These are phyloP conservation scores for Takifugu flavidus DNA, from an alignment of 2,113 vertebrate species.

Conservation along the genomic window DNA sequence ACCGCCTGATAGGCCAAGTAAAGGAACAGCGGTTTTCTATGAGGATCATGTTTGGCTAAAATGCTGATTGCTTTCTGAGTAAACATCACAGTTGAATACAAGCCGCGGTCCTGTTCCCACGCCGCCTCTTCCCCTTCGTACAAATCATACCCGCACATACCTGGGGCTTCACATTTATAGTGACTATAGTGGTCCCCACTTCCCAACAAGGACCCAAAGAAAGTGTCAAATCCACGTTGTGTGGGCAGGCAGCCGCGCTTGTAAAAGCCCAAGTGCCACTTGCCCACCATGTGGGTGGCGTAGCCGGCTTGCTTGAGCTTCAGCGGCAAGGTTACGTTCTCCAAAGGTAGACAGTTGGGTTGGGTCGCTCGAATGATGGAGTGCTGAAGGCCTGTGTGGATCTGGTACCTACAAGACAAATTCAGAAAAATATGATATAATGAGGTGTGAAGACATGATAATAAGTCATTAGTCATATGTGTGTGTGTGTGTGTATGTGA, in stretches of 20 bases:
- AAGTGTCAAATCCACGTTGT: slow-evolving; percentile 90
- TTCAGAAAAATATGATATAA: neutral
- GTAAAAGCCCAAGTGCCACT: slow-evolving; percentile 98
- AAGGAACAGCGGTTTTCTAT: slow-evolving; percentile 83
- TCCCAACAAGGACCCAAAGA: slow-evolving; percentile 92
- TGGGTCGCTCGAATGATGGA: slow-evolving; percentile 92
- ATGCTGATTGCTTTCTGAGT: slow-evolving; percentile 87
- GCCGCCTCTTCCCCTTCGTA: slow-evolving; percentile 91
- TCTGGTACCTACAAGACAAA: slow-evolving; percentile 86
- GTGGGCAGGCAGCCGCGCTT: slow-evolving; percentile 93
- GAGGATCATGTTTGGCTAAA: slow-evolving; percentile 83
- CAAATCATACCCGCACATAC: slow-evolving; percentile 92
- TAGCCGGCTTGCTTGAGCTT: slow-evolving; percentile 92
- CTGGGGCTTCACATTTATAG: slow-evolving; percentile 92
- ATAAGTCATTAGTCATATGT: neutral
- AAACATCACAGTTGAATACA: slow-evolving; percentile 94
- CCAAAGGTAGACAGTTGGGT: slow-evolving; percentile 92
- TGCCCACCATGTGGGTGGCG: slow-evolving; percentile 96
- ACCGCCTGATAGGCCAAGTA: slow-evolving; percentile 95
- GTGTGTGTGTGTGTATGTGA: no score
- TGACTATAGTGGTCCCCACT: slow-evolving; percentile 96
- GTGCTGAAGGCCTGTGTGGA: slow-evolving; percentile 96
- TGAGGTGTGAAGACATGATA: neutral
- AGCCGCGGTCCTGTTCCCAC: slow-evolving; percentile 88
- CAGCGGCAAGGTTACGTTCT: slow-evolving; percentile 90